Conservation (phyloP, 2,888 invertebrate species). For the Platypus cylindrus region DNA sequence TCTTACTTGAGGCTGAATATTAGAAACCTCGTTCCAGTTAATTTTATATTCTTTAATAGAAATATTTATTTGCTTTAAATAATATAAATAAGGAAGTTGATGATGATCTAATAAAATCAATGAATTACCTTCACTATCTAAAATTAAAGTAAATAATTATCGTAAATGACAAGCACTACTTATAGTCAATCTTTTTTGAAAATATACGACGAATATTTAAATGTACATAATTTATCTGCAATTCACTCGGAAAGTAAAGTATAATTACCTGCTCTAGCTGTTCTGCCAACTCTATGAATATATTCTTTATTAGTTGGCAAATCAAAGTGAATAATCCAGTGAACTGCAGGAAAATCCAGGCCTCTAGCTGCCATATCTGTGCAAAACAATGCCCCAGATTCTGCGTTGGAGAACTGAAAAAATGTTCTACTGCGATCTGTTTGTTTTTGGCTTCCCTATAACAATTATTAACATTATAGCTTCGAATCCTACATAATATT, state of each 20-base stretch:
- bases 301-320: constrained; percentile 99
- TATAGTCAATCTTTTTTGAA: too few relatives aligned
- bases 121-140: too few relatives aligned
- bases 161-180: too few relatives aligned
- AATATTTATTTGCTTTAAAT: constrained; percentile 84
- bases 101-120: constrained; percentile 84
- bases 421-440: constrained; percentile 92
- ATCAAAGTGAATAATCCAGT: constrained; percentile 99
- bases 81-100: constrained; percentile 89
- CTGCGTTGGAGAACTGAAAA: constrained; percentile 94
- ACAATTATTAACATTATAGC: too few relatives aligned
- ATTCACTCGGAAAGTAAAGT: too few relatives aligned
- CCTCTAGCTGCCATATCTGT: constrained; percentile 97
- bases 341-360: constrained; percentile 91
- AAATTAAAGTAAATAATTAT: too few relatives aligned
- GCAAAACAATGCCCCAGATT: constrained; percentile 82
- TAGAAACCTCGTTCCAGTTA: constrained; percentile 91
- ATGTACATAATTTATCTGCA: too few relatives aligned
- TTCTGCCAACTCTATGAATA: constrained; percentile 73
- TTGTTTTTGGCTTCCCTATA: constrained; percentile 96
- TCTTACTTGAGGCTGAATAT: constrained; percentile 83
- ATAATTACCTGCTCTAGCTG: constrained; percentile 69
- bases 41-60: constrained; percentile 95
- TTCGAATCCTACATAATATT: too few relatives aligned
- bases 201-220: too few relatives aligned